Evolutionary conservation across 2,797 vertebrate genomes (phyloP).

Genomic region (Nyctibius grandis): DNA sequence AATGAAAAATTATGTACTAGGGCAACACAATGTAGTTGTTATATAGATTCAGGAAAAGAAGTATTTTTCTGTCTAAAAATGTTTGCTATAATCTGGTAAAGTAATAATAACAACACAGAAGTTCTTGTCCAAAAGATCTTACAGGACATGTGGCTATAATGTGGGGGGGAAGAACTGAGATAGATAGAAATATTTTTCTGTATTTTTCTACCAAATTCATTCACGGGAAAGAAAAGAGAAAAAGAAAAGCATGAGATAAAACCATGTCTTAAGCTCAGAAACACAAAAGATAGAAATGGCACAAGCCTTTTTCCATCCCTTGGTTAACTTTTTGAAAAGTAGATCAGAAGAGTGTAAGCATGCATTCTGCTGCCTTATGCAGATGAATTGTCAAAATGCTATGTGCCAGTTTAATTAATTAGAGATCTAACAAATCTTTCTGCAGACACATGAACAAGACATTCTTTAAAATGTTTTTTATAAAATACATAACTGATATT

Average conservation of each 20-base stretch:
- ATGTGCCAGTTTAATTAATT: not conserved
- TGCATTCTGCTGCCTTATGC: not conserved
- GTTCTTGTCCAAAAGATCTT: not conserved
- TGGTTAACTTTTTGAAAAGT: not conserved
- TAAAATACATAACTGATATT: not conserved
- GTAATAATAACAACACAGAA: not conserved
- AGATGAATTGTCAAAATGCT: not conserved
- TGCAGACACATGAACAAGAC: not conserved
- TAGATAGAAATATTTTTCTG: not conserved
- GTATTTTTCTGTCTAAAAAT: not conserved
- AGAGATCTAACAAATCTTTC: not conserved
- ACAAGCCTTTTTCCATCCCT: not conserved
- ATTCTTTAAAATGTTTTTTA: not conserved
- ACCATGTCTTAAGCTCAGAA: not conserved
- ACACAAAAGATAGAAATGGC: not conserved
- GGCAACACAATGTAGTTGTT: not conserved
- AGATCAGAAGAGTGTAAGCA: not conserved
- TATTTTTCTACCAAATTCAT: not conserved
- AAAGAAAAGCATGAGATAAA: not conserved
- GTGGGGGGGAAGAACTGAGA: rapidly evolving
- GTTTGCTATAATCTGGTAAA: not conserved
- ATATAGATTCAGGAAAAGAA: not conserved
- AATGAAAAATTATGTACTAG: not conserved
- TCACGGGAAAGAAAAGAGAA: not conserved
- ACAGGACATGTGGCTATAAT: not conserved